Percentiles rank a stretch among this genome's conserved stretches.
Conservation (phyloP, 1,140 invertebrate genomes). For the Calephelis virginiensis region DNA sequence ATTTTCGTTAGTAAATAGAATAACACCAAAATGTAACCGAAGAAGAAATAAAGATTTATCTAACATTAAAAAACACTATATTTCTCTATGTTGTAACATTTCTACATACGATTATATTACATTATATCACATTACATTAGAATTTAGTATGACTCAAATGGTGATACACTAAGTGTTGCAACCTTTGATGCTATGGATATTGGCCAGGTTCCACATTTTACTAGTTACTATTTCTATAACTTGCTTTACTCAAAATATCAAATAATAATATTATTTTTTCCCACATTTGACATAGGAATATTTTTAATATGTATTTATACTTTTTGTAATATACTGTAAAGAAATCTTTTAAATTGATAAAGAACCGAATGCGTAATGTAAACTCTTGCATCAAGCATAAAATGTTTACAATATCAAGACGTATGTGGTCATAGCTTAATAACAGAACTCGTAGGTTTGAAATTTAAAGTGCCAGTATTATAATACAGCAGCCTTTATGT, state of each 20-base stretch:
- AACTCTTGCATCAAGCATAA: too few relatives aligned
- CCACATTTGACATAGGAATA: too few relatives aligned
- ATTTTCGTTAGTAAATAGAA: constrained; percentile 41
- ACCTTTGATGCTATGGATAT: not conserved
- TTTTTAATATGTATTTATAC: too few relatives aligned
- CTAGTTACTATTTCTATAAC: too few relatives aligned
- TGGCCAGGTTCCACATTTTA: not conserved
- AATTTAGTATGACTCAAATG: constrained; percentile 57
- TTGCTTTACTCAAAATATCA: too few relatives aligned
- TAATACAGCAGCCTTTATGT: constrained; percentile 8
- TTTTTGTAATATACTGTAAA: too few relatives aligned
- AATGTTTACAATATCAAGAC: not conserved
- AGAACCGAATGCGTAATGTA: too few relatives aligned
- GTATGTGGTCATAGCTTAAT: constrained; percentile 6
- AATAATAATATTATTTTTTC: too few relatives aligned
- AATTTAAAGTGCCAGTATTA: not conserved
- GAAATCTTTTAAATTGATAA: too few relatives aligned
- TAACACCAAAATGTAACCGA: constrained; percentile 64
- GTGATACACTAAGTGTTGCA: not conserved
- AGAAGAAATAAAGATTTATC: constrained; percentile 36
- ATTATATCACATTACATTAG: constrained; percentile 74
- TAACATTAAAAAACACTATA: constrained; percentile 36
- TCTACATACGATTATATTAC: constrained; percentile 39
- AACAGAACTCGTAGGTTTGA: not conserved
- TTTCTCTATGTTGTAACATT: constrained; percentile 30